Evolutionary conservation across 2,888 invertebrate species (phyloP).

Genomic region (Pheosia gnoma): DNA sequence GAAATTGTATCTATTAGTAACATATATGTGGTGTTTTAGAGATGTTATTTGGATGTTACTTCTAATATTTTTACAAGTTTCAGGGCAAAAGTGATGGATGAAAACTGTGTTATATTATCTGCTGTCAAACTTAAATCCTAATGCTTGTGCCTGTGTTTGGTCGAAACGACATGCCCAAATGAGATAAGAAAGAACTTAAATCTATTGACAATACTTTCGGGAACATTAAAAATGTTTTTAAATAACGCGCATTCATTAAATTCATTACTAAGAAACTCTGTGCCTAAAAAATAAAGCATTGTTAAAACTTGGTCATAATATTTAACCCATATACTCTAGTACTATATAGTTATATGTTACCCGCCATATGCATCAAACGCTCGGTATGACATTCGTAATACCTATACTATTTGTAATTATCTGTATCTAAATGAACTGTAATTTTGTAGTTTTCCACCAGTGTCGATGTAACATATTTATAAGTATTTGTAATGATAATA

Average conservation of each 20-base stretch:
- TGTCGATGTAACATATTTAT: constrained; percentile 72
- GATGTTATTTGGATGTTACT: too few species aligned
- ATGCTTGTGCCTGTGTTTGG: too few species aligned
- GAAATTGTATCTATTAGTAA: too few species aligned
- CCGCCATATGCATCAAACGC: constrained; percentile 41
- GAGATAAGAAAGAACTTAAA: neutral
- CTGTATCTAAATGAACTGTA: constrained; percentile 60
- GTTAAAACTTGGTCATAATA: constrained; percentile 26
- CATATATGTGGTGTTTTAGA: too few species aligned
- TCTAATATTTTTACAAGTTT: too few species aligned
- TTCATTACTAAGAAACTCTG: constrained; percentile 38
- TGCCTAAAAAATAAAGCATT: constrained; percentile 40
- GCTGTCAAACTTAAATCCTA: too few species aligned
- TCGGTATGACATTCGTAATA: constrained; percentile 36
- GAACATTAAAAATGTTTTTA: constrained; percentile 26
- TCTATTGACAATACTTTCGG: neutral
- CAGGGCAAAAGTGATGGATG: too few species aligned
- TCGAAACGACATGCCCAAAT: neutral
- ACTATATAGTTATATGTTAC: constrained; percentile 37
- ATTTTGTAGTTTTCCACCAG: constrained; percentile 79
- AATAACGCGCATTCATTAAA: constrained; percentile 33
- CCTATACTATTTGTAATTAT: constrained; percentile 62
- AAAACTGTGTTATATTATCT: too few species aligned
- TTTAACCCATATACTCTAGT: constrained; percentile 20
- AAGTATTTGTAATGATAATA: constrained; percentile 65